phyloP scores from a whole-genome alignment of 2,888 invertebrate species.

The Lepidocyrtoides sp. region DNA sequence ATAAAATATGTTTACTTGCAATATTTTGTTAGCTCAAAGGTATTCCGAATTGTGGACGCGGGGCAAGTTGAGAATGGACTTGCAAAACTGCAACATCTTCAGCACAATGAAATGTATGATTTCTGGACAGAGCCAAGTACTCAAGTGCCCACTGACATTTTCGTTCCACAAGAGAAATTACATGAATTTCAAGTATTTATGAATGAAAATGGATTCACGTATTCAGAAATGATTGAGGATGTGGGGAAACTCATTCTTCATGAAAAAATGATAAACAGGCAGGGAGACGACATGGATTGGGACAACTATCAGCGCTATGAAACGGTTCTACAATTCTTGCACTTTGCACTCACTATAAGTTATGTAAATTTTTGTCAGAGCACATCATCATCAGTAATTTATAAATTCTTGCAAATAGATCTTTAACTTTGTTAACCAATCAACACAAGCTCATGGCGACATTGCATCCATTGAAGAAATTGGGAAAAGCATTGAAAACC shows the following conservation, averaged over 20 bases:
- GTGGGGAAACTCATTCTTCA: slow-evolving; percentile 72
- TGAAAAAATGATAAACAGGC: slow-evolving; percentile 56
- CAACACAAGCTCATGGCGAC: slow-evolving; percentile 81
- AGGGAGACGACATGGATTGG: slow-evolving; percentile 79
- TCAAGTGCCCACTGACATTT: slow-evolving; percentile 89
- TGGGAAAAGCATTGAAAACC: neutral
- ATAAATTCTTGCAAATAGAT: slow-evolving; percentile 79
- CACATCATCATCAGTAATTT: neutral
- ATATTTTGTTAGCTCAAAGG: slow-evolving; percentile 81
- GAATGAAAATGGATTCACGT: slow-evolving; percentile 64
- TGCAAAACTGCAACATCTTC: slow-evolving; percentile 87
- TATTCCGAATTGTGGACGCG: slow-evolving; percentile 87
- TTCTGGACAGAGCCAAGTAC: slow-evolving; percentile 89
- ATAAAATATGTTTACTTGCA: no score
- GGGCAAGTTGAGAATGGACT: slow-evolving; percentile 87
- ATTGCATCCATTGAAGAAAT: neutral
- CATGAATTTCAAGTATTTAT: slow-evolving; percentile 61
- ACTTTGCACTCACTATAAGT: neutral
- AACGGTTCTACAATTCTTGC: slow-evolving; percentile 45
- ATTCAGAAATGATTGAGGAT: slow-evolving; percentile 78
- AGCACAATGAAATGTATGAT: slow-evolving; percentile 88
- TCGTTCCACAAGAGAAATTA: slow-evolving; percentile 61
- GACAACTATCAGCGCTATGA: slow-evolving; percentile 78
- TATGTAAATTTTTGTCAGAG: neutral
- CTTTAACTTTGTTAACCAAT: slow-evolving; percentile 82